Conservation (phyloP, 2,888 invertebrate species). For the Macaria notata region DNA sequence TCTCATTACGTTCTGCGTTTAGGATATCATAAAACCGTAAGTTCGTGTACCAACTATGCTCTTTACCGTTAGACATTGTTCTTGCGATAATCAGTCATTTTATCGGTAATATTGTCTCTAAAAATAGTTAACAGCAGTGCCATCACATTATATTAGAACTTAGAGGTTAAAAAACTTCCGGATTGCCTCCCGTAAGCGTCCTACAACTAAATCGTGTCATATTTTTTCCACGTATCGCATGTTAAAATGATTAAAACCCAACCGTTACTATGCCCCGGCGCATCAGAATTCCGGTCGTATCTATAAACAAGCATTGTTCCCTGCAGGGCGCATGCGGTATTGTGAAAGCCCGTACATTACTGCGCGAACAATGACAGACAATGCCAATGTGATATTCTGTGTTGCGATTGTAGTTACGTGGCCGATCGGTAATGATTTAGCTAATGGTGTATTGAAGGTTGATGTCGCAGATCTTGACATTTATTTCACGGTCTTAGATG, state of each 20-base stretch:
- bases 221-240: slow-evolving; percentile 25
- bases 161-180: no score
- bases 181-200: neutral
- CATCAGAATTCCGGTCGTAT: slow-evolving; percentile 60
- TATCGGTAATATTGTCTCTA: no score
- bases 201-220: slow-evolving; percentile 19
- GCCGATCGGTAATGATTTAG: slow-evolving; percentile 7
- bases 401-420: slow-evolving; percentile 5
- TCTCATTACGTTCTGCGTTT: no score
- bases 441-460: slow-evolving; percentile 4
- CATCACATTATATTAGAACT: no score
- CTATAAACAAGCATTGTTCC: slow-evolving; percentile 71
- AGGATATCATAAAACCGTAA: no score
- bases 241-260: slow-evolving; percentile 1
- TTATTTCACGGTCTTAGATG: no score
- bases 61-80: no score
- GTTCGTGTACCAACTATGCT: no score
- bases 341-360: slow-evolving; percentile 39
- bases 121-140: no score
- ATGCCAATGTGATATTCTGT: slow-evolving; percentile 24
- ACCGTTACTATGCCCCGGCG: slow-evolving; percentile 45
- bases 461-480: neutral
- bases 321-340: slow-evolving; percentile 41
- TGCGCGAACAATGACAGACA: slow-evolving; percentile 30
- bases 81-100: no score